Evolutionary conservation across 1,140 invertebrate species (phyloP), one percentile per base, ranked within the genome.

Genomic region (Zaprionus taronus): DNA sequence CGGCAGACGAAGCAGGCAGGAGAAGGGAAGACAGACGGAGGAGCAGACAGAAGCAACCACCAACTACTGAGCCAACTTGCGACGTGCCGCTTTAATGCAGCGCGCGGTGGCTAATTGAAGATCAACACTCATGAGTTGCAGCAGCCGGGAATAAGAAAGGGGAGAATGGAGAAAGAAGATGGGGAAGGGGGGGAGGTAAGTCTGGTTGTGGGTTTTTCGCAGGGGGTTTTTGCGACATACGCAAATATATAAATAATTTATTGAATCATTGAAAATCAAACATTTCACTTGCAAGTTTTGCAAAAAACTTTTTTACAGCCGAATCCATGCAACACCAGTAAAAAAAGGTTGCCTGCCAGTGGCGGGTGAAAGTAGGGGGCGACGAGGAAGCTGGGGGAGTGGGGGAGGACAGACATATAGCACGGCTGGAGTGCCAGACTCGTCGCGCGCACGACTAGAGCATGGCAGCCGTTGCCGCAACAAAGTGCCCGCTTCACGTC

Each of bases 191-290:
- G 15, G 31, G 2, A 15, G 49, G 2, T 17, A 28, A n/a, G 31
- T 24, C n/a, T 20, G 5, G 20, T 7, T 24, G 64, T 49, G 41
- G 60, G 34, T 44, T 51, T 20, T 17, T 28, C 41, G 53, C 14
- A n/a, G 22, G 12, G 12, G 20, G 12, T 22, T 51, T 51, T 51
- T 51, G 75, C 56, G 66, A 69, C 79, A 82, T 71, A 90, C 85
- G 85, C 85, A 85, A 90, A 90, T 85, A 90, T 85, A 90, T 90
- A 90, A 90, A 90, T 90, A 80, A 90, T 90, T 90, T 90, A 90
- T 90, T 90, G 85, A 90, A 90, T 90, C 85, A 90, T 90, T 90
- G 85, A 85, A 89, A 90, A 90, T 90, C 85, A 90, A 90, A 91
- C 85, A 90, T 90, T 90, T 90, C 85, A 90, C 86, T 90, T 81